Conservation (phyloP, 92 coral and sea anemone species). For the Meandrina meandrites region DNA sequence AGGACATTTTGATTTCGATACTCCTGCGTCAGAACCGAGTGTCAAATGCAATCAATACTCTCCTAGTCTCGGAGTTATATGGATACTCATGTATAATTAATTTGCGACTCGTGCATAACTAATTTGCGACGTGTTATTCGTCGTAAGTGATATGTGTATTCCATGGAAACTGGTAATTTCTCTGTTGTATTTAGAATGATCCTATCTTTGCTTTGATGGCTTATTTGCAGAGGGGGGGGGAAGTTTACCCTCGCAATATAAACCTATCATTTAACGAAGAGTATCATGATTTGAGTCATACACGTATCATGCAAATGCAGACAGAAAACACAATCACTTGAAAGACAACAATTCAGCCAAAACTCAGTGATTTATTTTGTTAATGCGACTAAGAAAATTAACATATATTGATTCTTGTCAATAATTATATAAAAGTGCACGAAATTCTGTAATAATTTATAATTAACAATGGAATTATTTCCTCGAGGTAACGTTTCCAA, state of each 20-base stretch:
- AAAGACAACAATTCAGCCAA: neutral
- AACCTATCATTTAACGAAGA: neutral
- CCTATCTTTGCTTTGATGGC: neutral
- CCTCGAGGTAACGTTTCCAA: no score
- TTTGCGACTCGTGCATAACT: neutral
- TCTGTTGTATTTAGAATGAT: neutral
- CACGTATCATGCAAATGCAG: neutral
- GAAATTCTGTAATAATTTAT: neutral
- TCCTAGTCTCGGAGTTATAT: no score
- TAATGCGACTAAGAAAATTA: neutral
- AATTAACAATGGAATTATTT: no score
- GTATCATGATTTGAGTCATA: neutral
- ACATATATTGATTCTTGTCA: neutral
- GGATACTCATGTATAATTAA: no score
- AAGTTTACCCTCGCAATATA: neutral
- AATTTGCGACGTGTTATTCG: neutral
- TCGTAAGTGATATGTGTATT: neutral
- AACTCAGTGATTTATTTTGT: neutral
- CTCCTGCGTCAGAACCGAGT: neutral
- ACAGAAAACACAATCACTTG: neutral
- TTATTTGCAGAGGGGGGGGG: neutral
- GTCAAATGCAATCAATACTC: neutral
- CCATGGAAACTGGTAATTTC: neutral
- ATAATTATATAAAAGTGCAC: neutral
- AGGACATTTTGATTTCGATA: slow-evolving; percentile 6